Conservation (phyloP, 2,888 invertebrate genomes). For the Ophion ellenae region DNA sequence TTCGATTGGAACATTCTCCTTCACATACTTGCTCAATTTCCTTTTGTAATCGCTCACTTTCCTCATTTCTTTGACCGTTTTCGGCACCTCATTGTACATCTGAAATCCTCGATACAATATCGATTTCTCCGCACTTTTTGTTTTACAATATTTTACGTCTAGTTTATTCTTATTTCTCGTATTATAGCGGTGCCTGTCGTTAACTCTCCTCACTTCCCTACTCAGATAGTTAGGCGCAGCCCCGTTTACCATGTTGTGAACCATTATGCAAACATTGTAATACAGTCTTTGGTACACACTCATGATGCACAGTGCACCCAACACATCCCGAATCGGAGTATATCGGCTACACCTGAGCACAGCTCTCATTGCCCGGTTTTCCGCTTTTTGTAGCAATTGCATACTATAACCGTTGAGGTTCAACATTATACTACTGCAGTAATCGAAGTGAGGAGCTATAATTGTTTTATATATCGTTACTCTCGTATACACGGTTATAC, state of each 20-base stretch:
- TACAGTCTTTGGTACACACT: slow-evolving; percentile 1
- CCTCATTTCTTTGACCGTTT: not conserved
- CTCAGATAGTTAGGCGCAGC: slow-evolving; percentile 49
- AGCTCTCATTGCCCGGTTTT: not conserved
- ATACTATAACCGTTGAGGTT: slow-evolving; percentile 21
- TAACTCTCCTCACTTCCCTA: slow-evolving; percentile 31
- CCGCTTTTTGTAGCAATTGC: slow-evolving; percentile 21
- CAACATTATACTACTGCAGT: slow-evolving; percentile 50
- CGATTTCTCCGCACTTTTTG: not conserved
- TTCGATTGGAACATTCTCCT: not conserved
- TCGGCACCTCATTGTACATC: slow-evolving; percentile 5
- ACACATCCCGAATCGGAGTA: no score
- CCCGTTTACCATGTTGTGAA: slow-evolving; percentile 44
- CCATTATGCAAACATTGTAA: slow-evolving; percentile 26
- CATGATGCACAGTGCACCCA: slow-evolving; percentile 6
- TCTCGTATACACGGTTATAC: slow-evolving; percentile 42
- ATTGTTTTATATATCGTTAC: slow-evolving; percentile 41
- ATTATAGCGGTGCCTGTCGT: not conserved
- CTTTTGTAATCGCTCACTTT: not conserved
- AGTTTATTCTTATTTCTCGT: not conserved
- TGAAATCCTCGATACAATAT: not conserved
- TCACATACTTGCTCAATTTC: not conserved
- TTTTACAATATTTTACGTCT: not conserved
- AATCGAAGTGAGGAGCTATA: slow-evolving; percentile 55
- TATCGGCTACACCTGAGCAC: no score